Base-by-base conservation (phyloP, 2,797 vertebrate genomes). In the Pampus argenteus region DNA sequence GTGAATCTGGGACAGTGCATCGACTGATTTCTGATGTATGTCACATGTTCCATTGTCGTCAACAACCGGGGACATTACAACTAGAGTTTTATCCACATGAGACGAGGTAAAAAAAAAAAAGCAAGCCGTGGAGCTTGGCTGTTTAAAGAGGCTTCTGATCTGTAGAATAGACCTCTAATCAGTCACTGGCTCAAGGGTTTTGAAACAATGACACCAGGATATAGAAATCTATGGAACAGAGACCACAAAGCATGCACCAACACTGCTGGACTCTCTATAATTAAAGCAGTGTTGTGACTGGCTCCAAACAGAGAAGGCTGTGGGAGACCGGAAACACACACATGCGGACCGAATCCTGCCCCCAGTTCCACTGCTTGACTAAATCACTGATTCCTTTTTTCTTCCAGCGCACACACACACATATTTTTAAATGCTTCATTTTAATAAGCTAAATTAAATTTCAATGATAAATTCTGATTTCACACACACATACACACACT, bases 281-380 rank as follows among this genome's bases (percentile, higher is more conserved):
- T 91, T 88, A 88, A 88, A 87, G 84, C 81, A 62, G 49, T 87
- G 86, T 88, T 91, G 79, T 87, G 86, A 91, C 84, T 87, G 86
- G 75, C 77, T 83, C 73, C 84, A 81, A 73, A 78, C 75, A 73
- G 84, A 79, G 82, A 57, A 15, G 71, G 40, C 80, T 58, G 81
- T 74, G 57, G 81, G 84, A 88, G 81, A 63, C 84, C 45, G 59
- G 75, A 91, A 73, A 80, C 59, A 78, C 72, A 75, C 70, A 74
- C 74, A 76, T 63, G 60, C 73, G 57, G 66, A 61, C 56, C 48
- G 45, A 51, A 58, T 63, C 34, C 68, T 54, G 28, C 65, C 66
- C 63, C 70, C 61, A 20, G 20, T 45, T 61, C 42, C 45, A 40
- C 44, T 44, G 49, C 60, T 76, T 48, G 36, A 64, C 56, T 74